These are phyloP conservation scores for Eurois occulta DNA, from an alignment of 2,888 invertebrate genomes.

Conservation along the genomic window DNA sequence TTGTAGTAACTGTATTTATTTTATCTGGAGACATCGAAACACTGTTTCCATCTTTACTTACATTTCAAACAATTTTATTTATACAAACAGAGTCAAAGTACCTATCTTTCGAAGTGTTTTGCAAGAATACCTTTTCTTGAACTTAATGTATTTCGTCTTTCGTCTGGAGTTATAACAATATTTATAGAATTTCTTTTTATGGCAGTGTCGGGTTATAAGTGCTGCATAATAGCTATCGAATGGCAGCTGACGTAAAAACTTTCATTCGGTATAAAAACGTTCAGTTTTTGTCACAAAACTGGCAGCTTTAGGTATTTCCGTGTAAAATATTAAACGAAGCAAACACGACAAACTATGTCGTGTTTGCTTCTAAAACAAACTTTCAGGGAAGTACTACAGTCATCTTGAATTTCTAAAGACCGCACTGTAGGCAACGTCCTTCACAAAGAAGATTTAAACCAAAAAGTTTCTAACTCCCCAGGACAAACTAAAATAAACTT, in stretches of 20 bases:
- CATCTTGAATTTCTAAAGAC: conserved; percentile 52
- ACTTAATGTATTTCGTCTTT: conserved; percentile 15
- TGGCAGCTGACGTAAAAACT: conserved; percentile 25
- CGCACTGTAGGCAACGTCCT: conserved; percentile 31
- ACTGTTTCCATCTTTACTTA: conserved; percentile 4
- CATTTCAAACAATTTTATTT: conserved; percentile 22
- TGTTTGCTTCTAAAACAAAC: conserved; percentile 26
- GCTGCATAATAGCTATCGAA: conserved; percentile 22
- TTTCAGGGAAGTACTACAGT: conserved; percentile 48
- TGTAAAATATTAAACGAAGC: conserved; percentile 40
- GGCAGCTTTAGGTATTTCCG: neutral
- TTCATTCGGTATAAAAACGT: conserved; percentile 25
- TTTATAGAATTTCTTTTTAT: conserved; percentile 16
- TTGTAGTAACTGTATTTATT: no score
- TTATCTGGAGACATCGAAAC: conserved; percentile 4
- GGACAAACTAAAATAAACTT: conserved; percentile 30
- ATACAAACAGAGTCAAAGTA: conserved; percentile 16
- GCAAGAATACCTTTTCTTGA: conserved; percentile 21
- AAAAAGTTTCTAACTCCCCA: conserved; percentile 47
- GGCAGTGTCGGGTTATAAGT: conserved; percentile 27
- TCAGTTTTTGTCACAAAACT: conserved; percentile 12
- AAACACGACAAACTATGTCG: conserved; percentile 35
- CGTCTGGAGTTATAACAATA: conserved; percentile 8
- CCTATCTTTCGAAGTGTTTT: conserved; percentile 13
- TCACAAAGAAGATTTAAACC: conserved; percentile 42